A percentile compares a stretch with the other conserved stretches of the same genome.
Evolutionary conservation across 2,113 vertebrate species (phyloP).

Genomic region (Axis porcinus): DNA sequence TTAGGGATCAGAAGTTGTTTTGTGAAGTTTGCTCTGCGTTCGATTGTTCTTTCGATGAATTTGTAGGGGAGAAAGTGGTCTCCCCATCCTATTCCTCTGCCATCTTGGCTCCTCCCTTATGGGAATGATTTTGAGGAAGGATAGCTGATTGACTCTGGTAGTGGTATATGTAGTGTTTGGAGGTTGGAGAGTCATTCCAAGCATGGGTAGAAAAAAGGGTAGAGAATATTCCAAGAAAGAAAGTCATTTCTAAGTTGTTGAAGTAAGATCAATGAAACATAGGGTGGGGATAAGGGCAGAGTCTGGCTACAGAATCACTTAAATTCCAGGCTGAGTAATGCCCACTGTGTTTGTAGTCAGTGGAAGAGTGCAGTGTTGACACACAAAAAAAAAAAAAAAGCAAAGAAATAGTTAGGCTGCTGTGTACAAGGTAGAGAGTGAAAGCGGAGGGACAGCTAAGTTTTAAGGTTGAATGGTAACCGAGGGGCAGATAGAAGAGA

Average conservation of each 20-base stretch:
- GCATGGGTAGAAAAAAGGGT: background rate
- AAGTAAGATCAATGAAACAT: background rate
- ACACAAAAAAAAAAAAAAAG: background rate
- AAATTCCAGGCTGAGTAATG: background rate
- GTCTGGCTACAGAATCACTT: background rate
- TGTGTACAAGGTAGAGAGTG: background rate
- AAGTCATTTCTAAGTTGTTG: background rate
- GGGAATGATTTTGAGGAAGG: background rate
- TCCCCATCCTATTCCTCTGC: too few relatives aligned
- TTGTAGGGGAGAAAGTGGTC: too few relatives aligned
- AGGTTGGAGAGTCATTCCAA: background rate
- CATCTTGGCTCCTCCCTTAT: background rate
- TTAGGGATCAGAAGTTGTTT: too few relatives aligned
- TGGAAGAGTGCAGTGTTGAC: background rate
- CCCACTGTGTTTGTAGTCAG: background rate
- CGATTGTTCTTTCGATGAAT: too few relatives aligned
- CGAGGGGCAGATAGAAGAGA: background rate
- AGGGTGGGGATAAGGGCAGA: background rate
- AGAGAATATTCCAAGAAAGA: background rate
- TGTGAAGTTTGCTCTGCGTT: too few relatives aligned
- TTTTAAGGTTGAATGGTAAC: background rate
- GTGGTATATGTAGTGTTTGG: background rate
- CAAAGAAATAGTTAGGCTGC: background rate
- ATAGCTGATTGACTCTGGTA: background rate
- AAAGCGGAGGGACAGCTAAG: background rate